Evolutionary conservation across 1,140 invertebrate species (phyloP), one percentile per base, ranked within the genome.

Genomic region (Rhizoglyphus robini): DNA sequence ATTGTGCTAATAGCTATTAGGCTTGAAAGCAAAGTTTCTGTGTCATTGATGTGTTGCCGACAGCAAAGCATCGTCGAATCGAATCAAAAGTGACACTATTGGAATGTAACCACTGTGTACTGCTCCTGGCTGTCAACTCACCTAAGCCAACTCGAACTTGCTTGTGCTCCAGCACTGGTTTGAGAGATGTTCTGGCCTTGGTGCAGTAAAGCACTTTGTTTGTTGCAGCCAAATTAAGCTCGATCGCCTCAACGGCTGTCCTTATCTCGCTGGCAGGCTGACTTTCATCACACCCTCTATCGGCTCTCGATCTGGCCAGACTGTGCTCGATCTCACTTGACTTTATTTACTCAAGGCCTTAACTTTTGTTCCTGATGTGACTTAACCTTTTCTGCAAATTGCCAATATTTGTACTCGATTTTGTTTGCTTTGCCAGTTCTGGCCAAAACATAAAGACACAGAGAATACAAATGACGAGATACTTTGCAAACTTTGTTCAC

Each of bases 301-400:
- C 41, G 41, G n/a, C 41, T 15, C 41, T 46, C 41, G 15, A 46
- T 46, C 41, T 46, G 41, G 41, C 41, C 41, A 15, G 41, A 46
- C 15, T 46, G 41, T 15, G 41, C 15, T 15, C 15, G n/a, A n/a
- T 41, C 23, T 20, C 5, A 11, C 51, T 54, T 54, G 23, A 11
- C 23, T 5, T 32, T 54, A 23, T 54, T 54, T 54, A 23, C 51
- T 54, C 23, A 27, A 54, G 51, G 51, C 51, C 20, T 54, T 54
- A 54, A 54, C 51, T 54, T 54, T 54, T 54, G 8, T 54, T 54
- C 51, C 5, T 54, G 23, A 54, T 25, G 51, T 23, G 23, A 54
- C 8, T 54, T 54, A 54, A 54, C 51, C 51, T 54, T 54, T 54
- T 54, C 8, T 32, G 8, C 51, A 54, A 32, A 8, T 25, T 54